Conservation (phyloP, 2,888 invertebrate genomes). For the Aphodius granarius region DNA sequence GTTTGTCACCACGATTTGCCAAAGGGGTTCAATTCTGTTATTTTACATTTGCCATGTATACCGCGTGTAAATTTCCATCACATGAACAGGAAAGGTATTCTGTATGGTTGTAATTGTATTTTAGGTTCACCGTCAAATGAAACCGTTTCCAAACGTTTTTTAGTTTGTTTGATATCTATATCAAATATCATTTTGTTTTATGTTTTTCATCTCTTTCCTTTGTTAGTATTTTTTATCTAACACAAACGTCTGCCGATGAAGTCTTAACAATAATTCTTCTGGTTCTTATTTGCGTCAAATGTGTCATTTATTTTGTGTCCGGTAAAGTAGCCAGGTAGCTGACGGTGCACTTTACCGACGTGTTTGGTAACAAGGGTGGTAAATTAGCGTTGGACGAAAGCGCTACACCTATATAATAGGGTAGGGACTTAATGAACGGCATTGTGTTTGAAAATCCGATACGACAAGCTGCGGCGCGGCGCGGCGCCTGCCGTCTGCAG, state of each 20-base stretch:
- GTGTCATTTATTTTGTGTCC: background rate
- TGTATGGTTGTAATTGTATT: too few species aligned
- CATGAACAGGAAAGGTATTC: too few species aligned
- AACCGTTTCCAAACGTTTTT: too few species aligned
- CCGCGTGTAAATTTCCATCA: too few species aligned
- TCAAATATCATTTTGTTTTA: background rate
- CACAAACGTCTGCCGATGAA: background rate
- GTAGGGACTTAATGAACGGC: slow-evolving; percentile 10
- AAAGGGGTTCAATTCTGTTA: too few species aligned
- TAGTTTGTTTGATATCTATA: too few species aligned
- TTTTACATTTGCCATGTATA: too few species aligned
- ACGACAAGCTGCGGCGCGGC: background rate
- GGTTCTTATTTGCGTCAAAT: slow-evolving; percentile 3
- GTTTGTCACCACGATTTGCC: too few species aligned
- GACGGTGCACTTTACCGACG: background rate
- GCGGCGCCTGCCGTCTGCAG: background rate
- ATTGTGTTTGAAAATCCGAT: slow-evolving; percentile 12
- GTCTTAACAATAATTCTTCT: background rate
- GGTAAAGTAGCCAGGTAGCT: background rate
- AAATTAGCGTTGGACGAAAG: slow-evolving; percentile 4
- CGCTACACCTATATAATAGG: background rate
- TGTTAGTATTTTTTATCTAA: background rate
- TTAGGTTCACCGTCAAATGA: too few species aligned
- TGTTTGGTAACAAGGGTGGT: slow-evolving; percentile 3
- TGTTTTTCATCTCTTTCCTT: background rate